A percentile compares a stretch with the other conserved stretches of the same genome.
These are phyloP conservation scores for Crocallis elinguaria DNA, from an alignment of 2,888 invertebrate species.

Conservation along the genomic window DNA sequence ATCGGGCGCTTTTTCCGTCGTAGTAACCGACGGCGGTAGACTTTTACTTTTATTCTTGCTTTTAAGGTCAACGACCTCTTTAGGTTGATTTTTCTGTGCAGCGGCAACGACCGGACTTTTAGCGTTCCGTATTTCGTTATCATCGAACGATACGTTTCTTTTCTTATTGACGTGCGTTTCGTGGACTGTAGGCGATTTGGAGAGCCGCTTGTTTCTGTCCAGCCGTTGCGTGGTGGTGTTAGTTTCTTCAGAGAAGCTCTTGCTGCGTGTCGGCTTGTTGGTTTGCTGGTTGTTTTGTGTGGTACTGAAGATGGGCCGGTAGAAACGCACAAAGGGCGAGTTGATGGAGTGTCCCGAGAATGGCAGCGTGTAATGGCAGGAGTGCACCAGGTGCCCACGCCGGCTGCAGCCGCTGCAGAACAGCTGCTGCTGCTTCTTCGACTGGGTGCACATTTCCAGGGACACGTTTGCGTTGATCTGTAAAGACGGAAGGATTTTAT, in stretches of 20 bases:
- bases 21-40: background rate
- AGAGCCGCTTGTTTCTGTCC: constrained; percentile 62
- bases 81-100: constrained; percentile 27
- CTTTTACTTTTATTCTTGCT: constrained; percentile 12
- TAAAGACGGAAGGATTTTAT: background rate
- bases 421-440: constrained; percentile 61
- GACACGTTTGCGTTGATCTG: constrained; percentile 76
- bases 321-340: constrained; percentile 66
- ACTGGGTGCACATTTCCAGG: constrained; percentile 59
- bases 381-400: constrained; percentile 80
- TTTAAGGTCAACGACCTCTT: constrained; percentile 14
- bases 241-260: constrained; percentile 40
- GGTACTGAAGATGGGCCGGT: constrained; percentile 52
- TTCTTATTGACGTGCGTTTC: constrained; percentile 65
- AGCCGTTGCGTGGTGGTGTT: constrained; percentile 24
- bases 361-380: constrained; percentile 65
- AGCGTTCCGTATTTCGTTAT: constrained; percentile 12
- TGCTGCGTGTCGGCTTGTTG: constrained; percentile 29
- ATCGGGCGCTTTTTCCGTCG: constrained; percentile 53
- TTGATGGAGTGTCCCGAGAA: constrained; percentile 73
- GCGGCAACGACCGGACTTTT: constrained; percentile 20
- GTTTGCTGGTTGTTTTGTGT: constrained; percentile 26
- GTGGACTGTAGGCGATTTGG: constrained; percentile 67
- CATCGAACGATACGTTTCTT: constrained; percentile 49
- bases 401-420: constrained; percentile 85